Conservation (phyloP, 2,888 invertebrate genomes). For the Luffia ferchaultella region DNA sequence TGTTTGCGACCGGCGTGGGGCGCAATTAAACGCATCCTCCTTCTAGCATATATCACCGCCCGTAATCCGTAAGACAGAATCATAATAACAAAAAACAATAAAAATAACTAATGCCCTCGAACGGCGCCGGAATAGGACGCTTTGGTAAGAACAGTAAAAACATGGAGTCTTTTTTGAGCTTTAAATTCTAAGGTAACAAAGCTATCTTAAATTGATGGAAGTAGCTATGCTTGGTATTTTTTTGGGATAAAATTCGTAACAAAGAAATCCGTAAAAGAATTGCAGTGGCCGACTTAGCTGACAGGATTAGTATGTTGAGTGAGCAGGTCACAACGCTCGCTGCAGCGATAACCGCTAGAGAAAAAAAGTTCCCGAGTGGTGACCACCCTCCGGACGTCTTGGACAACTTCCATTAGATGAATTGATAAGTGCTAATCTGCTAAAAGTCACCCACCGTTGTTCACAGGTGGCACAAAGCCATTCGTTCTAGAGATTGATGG, state of each 20-base stretch:
- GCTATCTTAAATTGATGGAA: too few relatives aligned
- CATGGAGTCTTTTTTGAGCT: conserved; percentile 28
- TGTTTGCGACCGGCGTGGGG: conserved; percentile 27
- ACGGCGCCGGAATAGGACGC: conserved; percentile 45
- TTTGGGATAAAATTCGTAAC: too few relatives aligned
- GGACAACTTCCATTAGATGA: too few relatives aligned
- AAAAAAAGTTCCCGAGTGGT: too few relatives aligned
- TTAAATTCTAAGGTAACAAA: too few relatives aligned
- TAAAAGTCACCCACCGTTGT: too few relatives aligned
- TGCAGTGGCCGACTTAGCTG: background rate
- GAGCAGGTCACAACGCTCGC: background rate
- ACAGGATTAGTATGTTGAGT: background rate
- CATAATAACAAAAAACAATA: conserved; percentile 67
- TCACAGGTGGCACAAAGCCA: too few relatives aligned
- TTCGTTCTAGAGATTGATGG: too few relatives aligned
- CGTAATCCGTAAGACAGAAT: conserved; percentile 59
- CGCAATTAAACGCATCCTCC: conserved; percentile 63
- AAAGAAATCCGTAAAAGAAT: too few relatives aligned
- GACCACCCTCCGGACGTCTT: too few relatives aligned
- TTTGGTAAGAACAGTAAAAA: conserved; percentile 24
- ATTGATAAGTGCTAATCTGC: too few relatives aligned
- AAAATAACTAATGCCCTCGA: conserved; percentile 64
- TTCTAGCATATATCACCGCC: conserved; percentile 48
- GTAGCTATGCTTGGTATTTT: background rate
- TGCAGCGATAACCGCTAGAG: background rate